These are phyloP conservation scores for Hozukius guyotensis DNA, from an alignment of 2,797 vertebrate genomes.

Conservation along the genomic window DNA sequence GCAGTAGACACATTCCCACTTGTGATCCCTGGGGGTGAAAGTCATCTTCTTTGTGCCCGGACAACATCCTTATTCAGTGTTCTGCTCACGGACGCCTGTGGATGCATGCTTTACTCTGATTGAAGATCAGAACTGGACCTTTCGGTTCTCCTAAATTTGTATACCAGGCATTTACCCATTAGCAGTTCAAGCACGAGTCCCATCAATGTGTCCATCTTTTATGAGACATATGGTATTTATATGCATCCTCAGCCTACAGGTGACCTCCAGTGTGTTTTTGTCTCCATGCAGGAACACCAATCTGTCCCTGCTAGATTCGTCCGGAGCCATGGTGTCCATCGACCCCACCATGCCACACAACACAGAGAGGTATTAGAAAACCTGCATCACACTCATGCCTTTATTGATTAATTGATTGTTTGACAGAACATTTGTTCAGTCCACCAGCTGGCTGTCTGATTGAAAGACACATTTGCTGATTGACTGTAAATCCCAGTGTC, in stretches of 20 bases:
- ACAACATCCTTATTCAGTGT: background rate
- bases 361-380: constrained; percentile 86
- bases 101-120: too few species aligned
- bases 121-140: background rate
- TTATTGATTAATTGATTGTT: constrained; percentile 1
- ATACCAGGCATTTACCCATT: background rate
- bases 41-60: background rate
- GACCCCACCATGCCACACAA: constrained; percentile 95
- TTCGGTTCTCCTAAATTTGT: background rate
- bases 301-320: constrained; percentile 89
- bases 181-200: background rate
- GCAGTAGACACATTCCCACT: too few species aligned
- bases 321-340: constrained; percentile 92
- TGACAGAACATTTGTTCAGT: background rate
- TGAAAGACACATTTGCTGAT: background rate
- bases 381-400: background rate
- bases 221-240: background rate
- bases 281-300: constrained; percentile 86
- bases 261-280: background rate
- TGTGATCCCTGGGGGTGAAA: background rate
- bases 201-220: background rate
- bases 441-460: background rate
- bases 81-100: background rate
- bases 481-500: constrained; percentile 21
- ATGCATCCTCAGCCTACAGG: background rate